phyloP scores from a whole-genome alignment of 1,140 invertebrate species.

The Trachelipus rathkii region DNA sequence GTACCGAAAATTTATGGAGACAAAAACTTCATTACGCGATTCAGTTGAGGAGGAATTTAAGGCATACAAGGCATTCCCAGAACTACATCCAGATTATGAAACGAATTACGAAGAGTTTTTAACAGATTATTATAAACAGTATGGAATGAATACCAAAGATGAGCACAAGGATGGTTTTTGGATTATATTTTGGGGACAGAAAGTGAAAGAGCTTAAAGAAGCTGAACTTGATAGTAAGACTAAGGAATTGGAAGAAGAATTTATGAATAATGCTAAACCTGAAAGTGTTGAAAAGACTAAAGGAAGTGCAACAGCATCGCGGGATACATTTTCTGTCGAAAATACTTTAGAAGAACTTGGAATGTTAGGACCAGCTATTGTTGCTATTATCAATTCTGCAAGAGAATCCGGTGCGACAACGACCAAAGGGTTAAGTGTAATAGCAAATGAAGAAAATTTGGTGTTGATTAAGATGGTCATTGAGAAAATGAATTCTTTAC shows the following conservation, averaged over 20 bases:
- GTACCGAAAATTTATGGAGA: too few species aligned
- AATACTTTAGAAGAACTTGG: neutral
- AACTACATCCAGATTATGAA: neutral
- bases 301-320: neutral
- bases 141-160: too few species aligned
- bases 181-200: neutral
- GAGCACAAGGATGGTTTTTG: neutral
- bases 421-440: neutral
- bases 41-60: too few species aligned
- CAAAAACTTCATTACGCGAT: too few species aligned
- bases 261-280: neutral
- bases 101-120: neutral
- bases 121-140: neutral
- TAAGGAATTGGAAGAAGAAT: too few species aligned
- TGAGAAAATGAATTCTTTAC: neutral
- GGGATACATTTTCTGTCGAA: too few species aligned
- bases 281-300: neutral
- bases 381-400: neutral
- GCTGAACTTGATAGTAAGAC: too few species aligned
- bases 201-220: neutral
- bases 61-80: neutral
- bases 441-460: neutral
- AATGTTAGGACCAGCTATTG: neutral
- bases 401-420: neutral
- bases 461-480: neutral